phyloP scores from a whole-genome alignment of 2,113 vertebrate species.

The Tapirus terrestris region DNA sequence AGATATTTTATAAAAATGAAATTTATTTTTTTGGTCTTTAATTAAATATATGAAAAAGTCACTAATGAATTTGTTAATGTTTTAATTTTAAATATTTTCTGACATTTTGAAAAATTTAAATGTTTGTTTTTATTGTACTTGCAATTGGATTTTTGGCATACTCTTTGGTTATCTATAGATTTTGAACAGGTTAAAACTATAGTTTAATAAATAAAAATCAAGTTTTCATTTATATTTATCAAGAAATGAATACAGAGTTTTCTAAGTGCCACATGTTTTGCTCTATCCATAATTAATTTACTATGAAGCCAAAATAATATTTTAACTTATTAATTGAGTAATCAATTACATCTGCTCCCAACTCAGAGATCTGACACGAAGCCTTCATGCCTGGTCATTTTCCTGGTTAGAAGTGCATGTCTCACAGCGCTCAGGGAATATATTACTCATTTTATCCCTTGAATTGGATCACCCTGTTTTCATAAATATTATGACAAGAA shows the following conservation, averaged over 20 bases:
- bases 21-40: not conserved
- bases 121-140: constrained; percentile 26
- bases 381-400: constrained; percentile 14
- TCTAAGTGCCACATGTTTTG: constrained; percentile 4
- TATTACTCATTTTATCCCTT: not conserved
- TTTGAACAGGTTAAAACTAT: not conserved
- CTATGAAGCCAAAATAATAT: constrained; percentile 34
- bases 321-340: constrained; percentile 60
- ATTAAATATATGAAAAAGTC: constrained; percentile 19
- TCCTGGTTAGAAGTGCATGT: constrained; percentile 9
- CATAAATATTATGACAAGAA: constrained; percentile 28
- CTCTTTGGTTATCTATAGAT: not conserved
- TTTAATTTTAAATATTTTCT: constrained; percentile 2
- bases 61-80: not conserved
- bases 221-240: constrained; percentile 5
- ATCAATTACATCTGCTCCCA: not conserved
- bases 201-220: constrained; percentile 50
- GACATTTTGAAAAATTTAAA: not conserved
- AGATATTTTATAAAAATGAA: constrained; percentile 35
- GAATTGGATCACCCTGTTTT: constrained; percentile 48
- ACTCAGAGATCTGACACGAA: constrained; percentile 24
- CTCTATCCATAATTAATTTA: constrained; percentile 32
- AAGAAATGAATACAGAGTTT: not conserved
- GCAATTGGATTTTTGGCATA: constrained; percentile 35
- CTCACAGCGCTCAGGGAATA: not conserved